These are phyloP conservation scores for Notodromas monacha DNA, from an alignment of 2,888 invertebrate species.

Conservation along the genomic window DNA sequence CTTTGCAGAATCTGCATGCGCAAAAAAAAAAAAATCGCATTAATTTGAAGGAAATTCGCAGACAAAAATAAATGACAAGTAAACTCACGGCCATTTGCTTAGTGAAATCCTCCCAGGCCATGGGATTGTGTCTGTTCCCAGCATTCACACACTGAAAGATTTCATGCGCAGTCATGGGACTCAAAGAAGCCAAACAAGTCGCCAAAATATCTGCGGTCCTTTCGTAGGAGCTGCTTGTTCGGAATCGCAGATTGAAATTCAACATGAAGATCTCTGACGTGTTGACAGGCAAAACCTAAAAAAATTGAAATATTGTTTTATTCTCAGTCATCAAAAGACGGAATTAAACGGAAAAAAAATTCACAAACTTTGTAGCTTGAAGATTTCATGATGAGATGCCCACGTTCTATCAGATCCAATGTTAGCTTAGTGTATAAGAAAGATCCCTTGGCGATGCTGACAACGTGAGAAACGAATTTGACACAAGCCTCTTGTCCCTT, in stretches of 20 bases:
- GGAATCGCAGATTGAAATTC: constrained; percentile 63
- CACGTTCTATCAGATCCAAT: constrained; percentile 61
- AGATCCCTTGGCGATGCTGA: constrained; percentile 49
- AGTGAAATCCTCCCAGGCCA: constrained; percentile 66
- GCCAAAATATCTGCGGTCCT: constrained; percentile 58
- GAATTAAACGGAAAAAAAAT: background rate
- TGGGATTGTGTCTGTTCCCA: constrained; percentile 35
- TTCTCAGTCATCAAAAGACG: background rate
- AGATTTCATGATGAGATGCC: constrained; percentile 68
- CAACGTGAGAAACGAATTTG: constrained; percentile 53
- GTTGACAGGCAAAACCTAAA: constrained; percentile 38
- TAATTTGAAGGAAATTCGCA: background rate
- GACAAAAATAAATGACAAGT: background rate
- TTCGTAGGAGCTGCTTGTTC: constrained; percentile 59
- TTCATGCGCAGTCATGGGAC: constrained; percentile 57
- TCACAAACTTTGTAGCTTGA: constrained; percentile 45
- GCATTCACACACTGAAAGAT: constrained; percentile 78
- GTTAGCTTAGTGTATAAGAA: constrained; percentile 69
- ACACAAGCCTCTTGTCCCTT: constrained; percentile 13
- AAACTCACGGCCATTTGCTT: constrained; percentile 35
- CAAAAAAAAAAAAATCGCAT: background rate
- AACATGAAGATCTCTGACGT: constrained; percentile 59
- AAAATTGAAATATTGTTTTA: background rate
- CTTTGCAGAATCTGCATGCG: constrained; percentile 30
- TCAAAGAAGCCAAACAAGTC: constrained; percentile 59